Base-by-base conservation (phyloP, 2,113 vertebrate species). In the Vidua chalybeata region DNA sequence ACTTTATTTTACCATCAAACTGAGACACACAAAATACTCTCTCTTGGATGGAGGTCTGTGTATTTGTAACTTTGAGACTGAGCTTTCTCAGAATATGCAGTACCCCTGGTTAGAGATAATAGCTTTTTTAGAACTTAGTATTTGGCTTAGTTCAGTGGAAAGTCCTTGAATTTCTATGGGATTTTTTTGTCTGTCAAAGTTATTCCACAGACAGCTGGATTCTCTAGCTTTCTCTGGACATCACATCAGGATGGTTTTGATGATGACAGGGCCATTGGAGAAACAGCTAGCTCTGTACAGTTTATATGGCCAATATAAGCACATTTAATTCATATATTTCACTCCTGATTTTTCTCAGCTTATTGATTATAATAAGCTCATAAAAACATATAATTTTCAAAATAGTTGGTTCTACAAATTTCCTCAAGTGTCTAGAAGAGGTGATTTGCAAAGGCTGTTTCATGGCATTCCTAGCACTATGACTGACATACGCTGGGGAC, bases 131-230 rank as follows among this genome's bases (percentile, higher is more conserved):
- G 49, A 69, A 49, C 54, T 87, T 89, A 51, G 12, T 55, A 69
- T 82, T 91, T 97, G 87, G 91, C 81, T 85, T 76, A 56, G 41
- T 54, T 67, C 49, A 79, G 10, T 85, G 84, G 91, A 95, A 95
- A 92, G 37, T 89, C 73, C 48, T 84, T 84, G 41, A 76, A 64
- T 68, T 58, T 89, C 66, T 78, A 6, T 28, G 37, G 48, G n/a
- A 30, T 23, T 2, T 22, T 27, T 90, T 78, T 59, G 37, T 55
- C 56, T 91, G 83, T 93, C 86, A 84, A 84, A 75, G 73, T 74
- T 94, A 79, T 96, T 97, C 18, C 52, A 66, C 54, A 89, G 62
- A 41, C 56, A 75, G 30, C 22, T 89, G 75, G 76, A 90, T 87
- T 92, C 48, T 63, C 48, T 48, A 13, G 48, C 73, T 92, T 93